Conservation (phyloP, 2,888 invertebrate species). For the Drosophila paranaensis region DNA sequence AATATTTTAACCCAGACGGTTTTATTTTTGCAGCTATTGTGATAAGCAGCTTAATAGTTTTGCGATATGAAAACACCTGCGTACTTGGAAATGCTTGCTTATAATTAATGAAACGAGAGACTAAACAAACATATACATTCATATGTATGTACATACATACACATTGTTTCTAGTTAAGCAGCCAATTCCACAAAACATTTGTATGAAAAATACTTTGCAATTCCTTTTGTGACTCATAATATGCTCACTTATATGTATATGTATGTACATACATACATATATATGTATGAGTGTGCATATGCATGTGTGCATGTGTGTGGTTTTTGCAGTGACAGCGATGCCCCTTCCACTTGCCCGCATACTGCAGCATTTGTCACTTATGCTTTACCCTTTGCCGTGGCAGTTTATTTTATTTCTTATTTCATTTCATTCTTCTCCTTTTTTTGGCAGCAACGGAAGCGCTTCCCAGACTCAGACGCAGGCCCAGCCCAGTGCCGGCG, state of each 20-base stretch:
- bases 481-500: slow-evolving; percentile 21
- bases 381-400: slow-evolving; percentile 18
- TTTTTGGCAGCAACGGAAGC: slow-evolving; percentile 46
- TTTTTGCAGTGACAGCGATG: slow-evolving; percentile 6
- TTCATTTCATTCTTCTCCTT: slow-evolving; percentile 1
- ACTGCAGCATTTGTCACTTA: slow-evolving; percentile 24
- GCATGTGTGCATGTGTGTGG: neutral
- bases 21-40: neutral
- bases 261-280: neutral
- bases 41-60: slow-evolving; percentile 26
- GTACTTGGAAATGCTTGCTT: slow-evolving; percentile 10
- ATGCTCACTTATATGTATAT: neutral
- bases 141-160: neutral
- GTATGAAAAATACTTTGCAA: slow-evolving; percentile 7
- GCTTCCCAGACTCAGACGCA: slow-evolving; percentile 12
- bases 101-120: slow-evolving; percentile 12
- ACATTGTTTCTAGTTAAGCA: slow-evolving; percentile 10
- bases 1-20: slow-evolving; percentile 10
- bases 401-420: neutral
- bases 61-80: slow-evolving; percentile 42
- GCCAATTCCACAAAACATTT: neutral
- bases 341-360: slow-evolving; percentile 18
- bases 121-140: neutral
- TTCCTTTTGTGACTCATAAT: slow-evolving; percentile 21
- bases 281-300: neutral